A percentile compares a stretch with the other conserved stretches of the same genome.
These are phyloP conservation scores for Amorpha juglandis DNA, from an alignment of 2,888 invertebrate genomes.

Conservation along the genomic window DNA sequence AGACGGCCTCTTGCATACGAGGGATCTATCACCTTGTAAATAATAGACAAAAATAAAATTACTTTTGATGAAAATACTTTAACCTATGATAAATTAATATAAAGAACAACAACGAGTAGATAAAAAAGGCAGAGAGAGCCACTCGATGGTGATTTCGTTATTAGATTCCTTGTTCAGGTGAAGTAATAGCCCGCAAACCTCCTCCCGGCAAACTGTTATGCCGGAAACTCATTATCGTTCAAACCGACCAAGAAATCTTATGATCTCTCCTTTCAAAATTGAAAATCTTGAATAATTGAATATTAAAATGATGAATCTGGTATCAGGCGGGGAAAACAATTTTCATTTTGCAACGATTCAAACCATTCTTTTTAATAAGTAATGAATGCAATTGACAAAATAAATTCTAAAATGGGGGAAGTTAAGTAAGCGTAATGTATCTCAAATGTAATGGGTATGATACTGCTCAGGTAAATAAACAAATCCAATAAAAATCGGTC, in stretches of 20 bases:
- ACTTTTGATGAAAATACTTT: no score
- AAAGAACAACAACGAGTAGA: background rate
- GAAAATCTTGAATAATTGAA: conserved; percentile 79
- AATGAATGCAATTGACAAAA: conserved; percentile 32
- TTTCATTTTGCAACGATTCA: conserved; percentile 44
- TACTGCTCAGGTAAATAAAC: conserved; percentile 34
- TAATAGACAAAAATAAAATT: no score
- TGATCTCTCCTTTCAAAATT: conserved; percentile 76
- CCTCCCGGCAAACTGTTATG: conserved; percentile 73
- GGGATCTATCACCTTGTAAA: no score
- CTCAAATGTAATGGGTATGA: conserved; percentile 35
- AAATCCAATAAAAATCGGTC: conserved; percentile 30
- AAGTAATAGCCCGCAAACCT: conserved; percentile 62
- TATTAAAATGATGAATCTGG: conserved; percentile 66
- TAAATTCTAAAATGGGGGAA: conserved; percentile 34
- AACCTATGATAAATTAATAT: no score
- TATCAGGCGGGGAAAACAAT: conserved; percentile 53
- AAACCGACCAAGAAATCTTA: conserved; percentile 77
- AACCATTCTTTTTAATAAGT: conserved; percentile 25
- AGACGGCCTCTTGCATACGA: no score
- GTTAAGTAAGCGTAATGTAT: conserved; percentile 27
- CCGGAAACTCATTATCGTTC: conserved; percentile 79
- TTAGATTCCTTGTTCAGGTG: conserved; percentile 60
- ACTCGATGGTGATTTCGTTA: conserved; percentile 56
- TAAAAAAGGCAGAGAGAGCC: conserved; percentile 41